phyloP scores from a whole-genome alignment of 2,113 vertebrate genomes.

The Strix aluco region DNA sequence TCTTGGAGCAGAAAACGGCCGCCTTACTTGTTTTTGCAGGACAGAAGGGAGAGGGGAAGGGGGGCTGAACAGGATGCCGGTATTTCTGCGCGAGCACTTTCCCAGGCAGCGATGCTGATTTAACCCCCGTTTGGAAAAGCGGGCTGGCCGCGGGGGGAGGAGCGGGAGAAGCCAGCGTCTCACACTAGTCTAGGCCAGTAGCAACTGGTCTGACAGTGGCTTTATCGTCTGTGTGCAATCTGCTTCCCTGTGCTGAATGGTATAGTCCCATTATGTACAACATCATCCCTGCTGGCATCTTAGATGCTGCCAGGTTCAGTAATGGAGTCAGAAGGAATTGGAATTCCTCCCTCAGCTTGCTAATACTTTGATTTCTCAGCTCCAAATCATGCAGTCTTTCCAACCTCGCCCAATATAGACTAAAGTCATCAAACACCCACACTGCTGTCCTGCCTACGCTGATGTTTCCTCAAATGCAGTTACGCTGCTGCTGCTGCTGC shows the following conservation, averaged over 20 bases:
- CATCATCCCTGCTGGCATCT: not conserved
- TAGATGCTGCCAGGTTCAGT: not conserved
- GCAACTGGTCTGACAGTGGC: not conserved
- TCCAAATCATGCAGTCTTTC: not conserved
- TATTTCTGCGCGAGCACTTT: not conserved
- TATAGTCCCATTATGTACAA: fast-evolving
- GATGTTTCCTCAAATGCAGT: not conserved
- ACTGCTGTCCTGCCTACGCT: not conserved
- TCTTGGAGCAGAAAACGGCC: fast-evolving
- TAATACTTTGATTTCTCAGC: not conserved
- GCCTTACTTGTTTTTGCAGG: fast-evolving
- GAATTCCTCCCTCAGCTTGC: not conserved
- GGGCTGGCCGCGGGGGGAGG: fast-evolving
- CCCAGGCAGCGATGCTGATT: not conserved
- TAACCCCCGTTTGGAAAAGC: not conserved
- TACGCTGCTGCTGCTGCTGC: not conserved
- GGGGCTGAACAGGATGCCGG: fast-evolving
- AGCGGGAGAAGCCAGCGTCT: fast-evolving
- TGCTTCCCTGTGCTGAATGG: not conserved
- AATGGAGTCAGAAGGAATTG: fast-evolving
- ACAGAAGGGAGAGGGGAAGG: no score
- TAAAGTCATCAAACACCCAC: not conserved
- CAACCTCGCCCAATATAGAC: fast-evolving
- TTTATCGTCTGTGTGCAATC: fast-evolving
- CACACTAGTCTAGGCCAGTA: fast-evolving